phyloP scores from a whole-genome alignment of 2,797 vertebrate species.

The Knipowitschia caucasica region DNA sequence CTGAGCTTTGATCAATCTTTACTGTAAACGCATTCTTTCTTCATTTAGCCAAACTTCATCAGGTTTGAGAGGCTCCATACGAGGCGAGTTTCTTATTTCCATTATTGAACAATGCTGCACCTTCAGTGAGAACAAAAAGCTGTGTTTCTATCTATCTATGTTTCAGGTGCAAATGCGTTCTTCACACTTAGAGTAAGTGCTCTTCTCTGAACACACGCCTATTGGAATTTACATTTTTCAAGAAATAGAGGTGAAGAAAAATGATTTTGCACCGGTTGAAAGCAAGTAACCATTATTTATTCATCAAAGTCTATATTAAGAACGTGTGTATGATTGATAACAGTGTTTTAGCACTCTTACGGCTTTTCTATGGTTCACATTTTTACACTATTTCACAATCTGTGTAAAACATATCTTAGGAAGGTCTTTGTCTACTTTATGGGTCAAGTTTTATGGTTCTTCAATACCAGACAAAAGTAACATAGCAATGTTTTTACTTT shows the following conservation, averaged over 20 bases:
- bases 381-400: no score
- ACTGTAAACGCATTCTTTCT: slow-evolving; percentile 35
- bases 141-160: no score
- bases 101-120: background rate
- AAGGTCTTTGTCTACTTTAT: no score
- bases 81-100: background rate
- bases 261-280: background rate
- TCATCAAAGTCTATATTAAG: no score
- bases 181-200: background rate
- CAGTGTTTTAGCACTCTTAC: no score
- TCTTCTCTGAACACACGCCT: slow-evolving; percentile 6
- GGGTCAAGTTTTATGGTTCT: no score
- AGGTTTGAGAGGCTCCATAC: background rate
- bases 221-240: slow-evolving; percentile 5
- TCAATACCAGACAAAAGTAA: no score
- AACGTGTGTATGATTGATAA: background rate
- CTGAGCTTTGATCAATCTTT: slow-evolving; percentile 48
- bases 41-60: slow-evolving; percentile 7
- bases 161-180: slow-evolving; percentile 3
- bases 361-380: no score
- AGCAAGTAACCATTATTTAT: background rate
- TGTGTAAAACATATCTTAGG: no score
- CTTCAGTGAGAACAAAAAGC: background rate
- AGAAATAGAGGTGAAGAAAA: background rate
- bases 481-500: no score